A percentile compares a stretch with the other conserved stretches of the same genome.
Conservation (phyloP, 2,888 invertebrate species). For the Rambutsinella grinnellia region DNA sequence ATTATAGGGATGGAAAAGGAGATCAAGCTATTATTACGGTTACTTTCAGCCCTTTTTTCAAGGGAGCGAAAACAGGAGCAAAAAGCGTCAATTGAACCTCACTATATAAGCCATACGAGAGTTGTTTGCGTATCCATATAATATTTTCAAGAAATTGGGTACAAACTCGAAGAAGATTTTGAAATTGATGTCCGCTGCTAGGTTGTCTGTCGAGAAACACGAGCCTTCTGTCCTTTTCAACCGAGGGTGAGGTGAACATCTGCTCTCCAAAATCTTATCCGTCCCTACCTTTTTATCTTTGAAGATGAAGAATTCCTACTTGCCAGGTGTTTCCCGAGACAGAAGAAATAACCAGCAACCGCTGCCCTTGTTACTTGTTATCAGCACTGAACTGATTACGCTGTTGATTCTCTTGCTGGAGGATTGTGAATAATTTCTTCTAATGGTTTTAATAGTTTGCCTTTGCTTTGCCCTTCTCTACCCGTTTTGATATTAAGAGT, state of each 20-base stretch:
- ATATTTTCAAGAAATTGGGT: neutral
- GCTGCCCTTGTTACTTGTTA: neutral
- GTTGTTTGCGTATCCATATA: too few relatives aligned
- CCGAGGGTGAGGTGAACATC: slow-evolving; percentile 54
- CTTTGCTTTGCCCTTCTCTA: too few relatives aligned
- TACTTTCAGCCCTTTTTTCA: slow-evolving; percentile 9
- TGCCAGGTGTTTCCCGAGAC: slow-evolving; percentile 57
- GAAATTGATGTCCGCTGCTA: slow-evolving; percentile 21
- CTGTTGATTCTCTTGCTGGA: too few relatives aligned
- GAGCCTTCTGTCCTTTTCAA: slow-evolving; percentile 31
- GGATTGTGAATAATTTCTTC: too few relatives aligned
- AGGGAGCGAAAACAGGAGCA: slow-evolving; percentile 11
- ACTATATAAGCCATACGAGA: neutral
- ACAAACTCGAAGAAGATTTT: neutral
- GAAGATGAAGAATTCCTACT: slow-evolving; percentile 48
- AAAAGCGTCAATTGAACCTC: neutral
- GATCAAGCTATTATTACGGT: neutral
- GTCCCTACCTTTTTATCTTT: slow-evolving; percentile 25
- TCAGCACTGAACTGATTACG: too few relatives aligned
- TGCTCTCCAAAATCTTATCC: slow-evolving; percentile 47
- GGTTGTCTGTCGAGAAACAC: slow-evolving; percentile 42
- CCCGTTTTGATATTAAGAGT: too few relatives aligned
- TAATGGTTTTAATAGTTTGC: too few relatives aligned
- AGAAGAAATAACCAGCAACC: too few relatives aligned
- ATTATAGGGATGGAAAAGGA: neutral